phyloP scores from a whole-genome alignment of 1,140 invertebrate species.

The Chironomus tepperi region DNA sequence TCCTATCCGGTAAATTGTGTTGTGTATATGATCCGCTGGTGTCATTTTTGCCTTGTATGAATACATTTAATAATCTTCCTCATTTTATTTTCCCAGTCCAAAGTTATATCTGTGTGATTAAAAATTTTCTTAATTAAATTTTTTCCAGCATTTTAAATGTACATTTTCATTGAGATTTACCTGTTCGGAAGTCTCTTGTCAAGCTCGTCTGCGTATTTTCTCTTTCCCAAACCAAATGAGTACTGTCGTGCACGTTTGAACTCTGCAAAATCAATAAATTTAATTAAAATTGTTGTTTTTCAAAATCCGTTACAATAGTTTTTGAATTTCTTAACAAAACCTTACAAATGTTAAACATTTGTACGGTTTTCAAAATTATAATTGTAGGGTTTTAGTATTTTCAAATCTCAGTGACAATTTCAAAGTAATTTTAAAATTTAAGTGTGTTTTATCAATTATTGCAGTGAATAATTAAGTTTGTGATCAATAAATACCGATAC shows the following conservation, averaged over 20 bases:
- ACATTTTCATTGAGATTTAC: background rate
- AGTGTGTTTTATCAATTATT: no score
- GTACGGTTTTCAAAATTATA: no score
- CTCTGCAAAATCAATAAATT: background rate
- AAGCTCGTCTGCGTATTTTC: conserved; percentile 2
- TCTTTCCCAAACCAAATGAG: conserved; percentile 37
- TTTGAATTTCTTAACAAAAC: no score
- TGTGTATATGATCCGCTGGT: background rate
- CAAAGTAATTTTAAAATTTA: no score
- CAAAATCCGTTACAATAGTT: no score
- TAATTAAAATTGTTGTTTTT: background rate
- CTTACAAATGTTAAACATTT: no score
- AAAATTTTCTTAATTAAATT: background rate
- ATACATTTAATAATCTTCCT: background rate
- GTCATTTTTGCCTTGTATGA: background rate
- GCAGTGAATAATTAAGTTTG: no score
- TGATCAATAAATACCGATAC: no score
- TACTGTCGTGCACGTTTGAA: conserved; percentile 30
- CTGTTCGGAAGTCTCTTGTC: conserved; percentile 18
- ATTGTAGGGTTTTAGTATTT: no score
- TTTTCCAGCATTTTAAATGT: background rate
- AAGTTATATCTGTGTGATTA: background rate
- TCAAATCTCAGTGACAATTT: no score
- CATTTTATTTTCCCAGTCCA: conserved; percentile 26
- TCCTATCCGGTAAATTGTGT: no score